Conservation (phyloP, 1,140 invertebrate genomes). For the Aphelenchoides besseyi region DNA sequence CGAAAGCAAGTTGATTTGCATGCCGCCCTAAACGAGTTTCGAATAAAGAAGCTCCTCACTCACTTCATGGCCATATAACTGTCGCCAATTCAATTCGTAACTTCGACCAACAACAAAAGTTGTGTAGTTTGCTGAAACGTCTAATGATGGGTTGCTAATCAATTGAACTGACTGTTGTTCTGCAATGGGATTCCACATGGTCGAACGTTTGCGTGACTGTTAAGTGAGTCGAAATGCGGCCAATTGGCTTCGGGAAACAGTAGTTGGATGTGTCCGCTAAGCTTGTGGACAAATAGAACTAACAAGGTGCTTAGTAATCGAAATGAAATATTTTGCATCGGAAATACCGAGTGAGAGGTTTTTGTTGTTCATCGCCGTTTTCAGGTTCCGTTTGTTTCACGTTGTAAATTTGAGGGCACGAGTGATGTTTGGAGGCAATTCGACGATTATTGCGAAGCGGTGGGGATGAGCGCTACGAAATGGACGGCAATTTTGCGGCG, state of each 20-base stretch:
- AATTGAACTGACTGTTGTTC: background rate
- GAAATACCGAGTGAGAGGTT: too few relatives aligned
- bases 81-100: background rate
- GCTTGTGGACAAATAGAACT: too few relatives aligned
- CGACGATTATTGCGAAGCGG: too few relatives aligned
- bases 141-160: background rate
- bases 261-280: background rate
- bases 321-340: too few relatives aligned
- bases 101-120: background rate
- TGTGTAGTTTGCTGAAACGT: background rate
- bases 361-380: too few relatives aligned
- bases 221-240: conserved; percentile 7
- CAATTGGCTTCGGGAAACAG: background rate
- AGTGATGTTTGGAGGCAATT: too few relatives aligned
- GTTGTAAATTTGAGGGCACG: too few relatives aligned
- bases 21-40: background rate
- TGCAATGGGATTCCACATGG: background rate
- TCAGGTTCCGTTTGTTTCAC: too few relatives aligned
- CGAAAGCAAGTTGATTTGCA: conserved; percentile 12
- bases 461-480: too few relatives aligned
- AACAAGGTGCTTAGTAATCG: too few relatives aligned
- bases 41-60: background rate
- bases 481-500: too few relatives aligned
- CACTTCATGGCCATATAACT: background rate
- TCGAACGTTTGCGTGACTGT: background rate